Conservation (phyloP, 2,797 vertebrate genomes). For the Parotocinclus haroldoi region DNA sequence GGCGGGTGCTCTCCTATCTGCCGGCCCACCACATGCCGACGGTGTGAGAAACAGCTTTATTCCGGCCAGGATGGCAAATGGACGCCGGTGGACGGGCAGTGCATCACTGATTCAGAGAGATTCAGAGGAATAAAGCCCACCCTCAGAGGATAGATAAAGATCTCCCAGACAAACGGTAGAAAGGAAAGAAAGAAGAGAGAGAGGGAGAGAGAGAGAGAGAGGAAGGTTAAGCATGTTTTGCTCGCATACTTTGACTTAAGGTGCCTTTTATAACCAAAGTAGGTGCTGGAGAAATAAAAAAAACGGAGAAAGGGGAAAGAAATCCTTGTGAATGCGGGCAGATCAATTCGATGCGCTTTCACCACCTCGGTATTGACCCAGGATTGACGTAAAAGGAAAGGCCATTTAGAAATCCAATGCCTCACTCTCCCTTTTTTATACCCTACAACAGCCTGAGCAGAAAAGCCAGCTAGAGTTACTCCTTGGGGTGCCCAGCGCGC, state of each 20-base stretch:
- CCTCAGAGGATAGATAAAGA: constrained; percentile 28
- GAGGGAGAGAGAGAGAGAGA: constrained; percentile 2
- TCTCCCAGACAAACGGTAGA: constrained; percentile 21
- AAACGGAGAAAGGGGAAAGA: neutral
- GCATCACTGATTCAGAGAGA: constrained; percentile 41
- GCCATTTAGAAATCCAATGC: constrained; percentile 41
- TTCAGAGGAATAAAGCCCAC: constrained; percentile 10
- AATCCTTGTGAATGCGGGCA: constrained; percentile 8
- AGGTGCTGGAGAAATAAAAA: constrained; percentile 6
- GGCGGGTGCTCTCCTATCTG: constrained; percentile 23
- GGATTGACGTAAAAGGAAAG: constrained; percentile 40
- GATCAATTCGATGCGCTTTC: constrained; percentile 37
- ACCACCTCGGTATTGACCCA: constrained; percentile 38
- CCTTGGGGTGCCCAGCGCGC: constrained; percentile 13
- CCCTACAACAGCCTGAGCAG: neutral
- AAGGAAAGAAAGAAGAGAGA: constrained; percentile 13
- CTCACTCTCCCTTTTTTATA: constrained; percentile 14
- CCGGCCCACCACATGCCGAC: constrained; percentile 12
- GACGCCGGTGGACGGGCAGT: constrained; percentile 36
- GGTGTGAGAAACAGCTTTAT: constrained; percentile 14
- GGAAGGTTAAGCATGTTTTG: constrained; percentile 12
- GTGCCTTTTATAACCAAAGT: neutral
- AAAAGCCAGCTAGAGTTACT: constrained; percentile 27
- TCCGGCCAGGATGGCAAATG: constrained; percentile 28
- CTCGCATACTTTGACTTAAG: constrained; percentile 13